A percentile compares a stretch with the other conserved stretches of the same genome.
phyloP scores from a whole-genome alignment of 2,888 invertebrate genomes.

The Eupithecia tripunctaria region DNA sequence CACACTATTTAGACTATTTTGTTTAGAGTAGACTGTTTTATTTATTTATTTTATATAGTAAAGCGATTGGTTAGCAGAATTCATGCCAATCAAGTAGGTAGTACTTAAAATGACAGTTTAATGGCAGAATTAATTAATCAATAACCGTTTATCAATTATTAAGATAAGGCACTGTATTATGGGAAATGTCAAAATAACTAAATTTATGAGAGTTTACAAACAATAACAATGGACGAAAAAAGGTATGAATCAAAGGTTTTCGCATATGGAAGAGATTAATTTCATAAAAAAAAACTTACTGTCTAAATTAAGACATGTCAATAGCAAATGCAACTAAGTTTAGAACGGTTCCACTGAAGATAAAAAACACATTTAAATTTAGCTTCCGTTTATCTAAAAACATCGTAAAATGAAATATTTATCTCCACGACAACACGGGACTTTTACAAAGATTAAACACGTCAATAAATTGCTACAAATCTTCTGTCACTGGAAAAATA shows the following conservation, averaged over 20 bases:
- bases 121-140: neutral
- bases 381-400: constrained; percentile 9
- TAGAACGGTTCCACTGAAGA: neutral
- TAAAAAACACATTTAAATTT: neutral
- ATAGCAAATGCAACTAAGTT: neutral
- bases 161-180: neutral
- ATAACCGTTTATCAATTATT: neutral
- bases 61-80: no score
- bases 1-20: no score
- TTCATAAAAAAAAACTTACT: neutral
- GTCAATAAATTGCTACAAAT: constrained; percentile 36
- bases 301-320: neutral
- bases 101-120: neutral
- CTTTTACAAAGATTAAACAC: constrained; percentile 12
- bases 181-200: neutral
- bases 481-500: constrained; percentile 26
- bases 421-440: constrained; percentile 7
- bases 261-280: no score
- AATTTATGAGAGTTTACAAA: neutral
- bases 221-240: neutral
- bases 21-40: no score
- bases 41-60: no score
- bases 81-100: neutral
- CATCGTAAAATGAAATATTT: constrained; percentile 24
- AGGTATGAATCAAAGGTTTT: neutral